A percentile compares a stretch with the other conserved stretches of the same genome.
Evolutionary conservation across 2,888 invertebrate genomes (phyloP).

Genomic region (Hipparchia sbordonii): DNA sequence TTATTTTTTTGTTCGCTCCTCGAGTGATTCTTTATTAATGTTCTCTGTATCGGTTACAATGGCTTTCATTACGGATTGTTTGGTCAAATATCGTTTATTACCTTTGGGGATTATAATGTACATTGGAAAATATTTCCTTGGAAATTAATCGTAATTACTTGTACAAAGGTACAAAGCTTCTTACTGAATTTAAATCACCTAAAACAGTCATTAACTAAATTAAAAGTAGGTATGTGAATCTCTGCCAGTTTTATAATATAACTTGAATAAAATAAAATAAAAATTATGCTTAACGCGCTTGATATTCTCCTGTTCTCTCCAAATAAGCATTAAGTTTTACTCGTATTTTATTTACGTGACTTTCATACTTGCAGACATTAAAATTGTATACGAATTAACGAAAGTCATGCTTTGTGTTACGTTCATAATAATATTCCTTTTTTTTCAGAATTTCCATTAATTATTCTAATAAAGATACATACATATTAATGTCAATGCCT

Average conservation of each 20-base stretch:
- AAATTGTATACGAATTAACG: neutral
- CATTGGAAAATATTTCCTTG: conserved; percentile 5
- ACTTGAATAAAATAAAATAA: no score
- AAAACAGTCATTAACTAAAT: neutral
- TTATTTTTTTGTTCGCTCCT: conserved; percentile 47
- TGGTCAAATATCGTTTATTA: conserved; percentile 40
- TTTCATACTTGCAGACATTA: neutral
- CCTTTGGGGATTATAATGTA: conserved; percentile 45
- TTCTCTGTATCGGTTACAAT: conserved; percentile 68
- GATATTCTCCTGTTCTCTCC: no score
- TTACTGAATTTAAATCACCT: neutral
- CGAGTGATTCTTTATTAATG: conserved; percentile 47
- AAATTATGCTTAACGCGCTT: no score
- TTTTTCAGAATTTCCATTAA: neutral
- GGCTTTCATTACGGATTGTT: conserved; percentile 49
- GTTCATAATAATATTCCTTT: neutral
- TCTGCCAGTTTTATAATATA: no score
- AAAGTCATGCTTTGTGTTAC: neutral
- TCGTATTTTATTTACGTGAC: no score
- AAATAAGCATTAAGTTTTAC: no score
- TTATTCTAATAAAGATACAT: neutral
- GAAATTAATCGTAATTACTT: conserved; percentile 4
- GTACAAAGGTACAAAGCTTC: neutral
- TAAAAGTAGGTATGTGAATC: no score
- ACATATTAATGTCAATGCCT: neutral